Base-by-base conservation (phyloP, 2,113 vertebrate genomes). In the Jacana jacana region DNA sequence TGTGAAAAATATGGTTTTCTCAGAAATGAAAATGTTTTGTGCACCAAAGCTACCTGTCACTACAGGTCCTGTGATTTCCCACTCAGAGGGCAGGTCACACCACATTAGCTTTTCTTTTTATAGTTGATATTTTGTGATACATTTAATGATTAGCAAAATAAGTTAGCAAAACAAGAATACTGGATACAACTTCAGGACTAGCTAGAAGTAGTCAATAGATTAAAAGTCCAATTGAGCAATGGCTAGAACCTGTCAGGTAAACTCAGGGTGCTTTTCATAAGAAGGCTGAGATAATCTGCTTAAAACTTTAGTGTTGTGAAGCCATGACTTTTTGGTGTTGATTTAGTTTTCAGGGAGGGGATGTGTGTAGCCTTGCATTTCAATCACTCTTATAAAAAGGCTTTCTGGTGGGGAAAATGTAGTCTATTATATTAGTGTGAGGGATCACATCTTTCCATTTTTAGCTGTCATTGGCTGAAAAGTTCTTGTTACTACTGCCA, bases 41-140 rank as follows among this genome's bases (percentile, higher is more conserved):
- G 6, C n/a, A 30, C 9, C n/a, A 40, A 48, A 54, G 27, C 20
- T 77, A 9, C 16, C 18, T 91, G 10, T 24, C 0, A 0, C 49
- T 63, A 2, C 2, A 5, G 20, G 9, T 73, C 37, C 54, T 78
- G 60, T 9, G 37, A 3, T 63, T 91, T 87, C 31, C n/a, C 17
- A 4, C 24, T 61, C 27, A 13, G 16, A 39, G 4, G 4, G 14
- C 23, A 33, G 39, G 40, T 49, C 19, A 6, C 70, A 23, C 0
- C 7, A 18, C 2, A 7, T 49, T 5, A 66, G 10, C 39, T 61
- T 82, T 68, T 63, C n/a, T 13, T 90, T 71, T 92, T 82, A 24
- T 13, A 1, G 23, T 28, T 86, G 35, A 11, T 55, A 24, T 18
- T 30, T 42, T 80, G 19, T 40, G n/a, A 51, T 49, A 37, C 28